Conservation (phyloP, 2,113 vertebrate genomes). For the Seriola quinqueradiata region DNA sequence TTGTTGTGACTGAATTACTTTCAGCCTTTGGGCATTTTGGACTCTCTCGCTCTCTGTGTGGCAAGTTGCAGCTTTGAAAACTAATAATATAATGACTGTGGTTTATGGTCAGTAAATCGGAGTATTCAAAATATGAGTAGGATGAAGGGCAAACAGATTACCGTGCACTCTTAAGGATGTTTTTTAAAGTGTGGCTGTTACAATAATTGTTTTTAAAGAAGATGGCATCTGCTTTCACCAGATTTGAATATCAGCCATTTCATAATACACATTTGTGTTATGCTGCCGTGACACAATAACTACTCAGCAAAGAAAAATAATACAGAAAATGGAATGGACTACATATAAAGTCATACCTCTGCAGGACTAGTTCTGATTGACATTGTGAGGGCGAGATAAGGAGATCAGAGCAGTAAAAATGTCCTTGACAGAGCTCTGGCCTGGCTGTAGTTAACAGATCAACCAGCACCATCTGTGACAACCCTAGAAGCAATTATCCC, state of each 20-base stretch:
- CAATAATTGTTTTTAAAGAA: neutral
- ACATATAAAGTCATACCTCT: constrained; percentile 25
- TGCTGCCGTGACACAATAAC: neutral
- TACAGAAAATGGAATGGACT: neutral
- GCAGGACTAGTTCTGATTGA: constrained; percentile 56
- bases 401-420: constrained; percentile 71
- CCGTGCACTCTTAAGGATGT: too few relatives aligned
- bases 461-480: constrained; percentile 83
- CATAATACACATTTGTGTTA: constrained; percentile 8
- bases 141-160: too few relatives aligned
- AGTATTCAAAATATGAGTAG: neutral
- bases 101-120: neutral
- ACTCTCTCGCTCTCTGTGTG: neutral
- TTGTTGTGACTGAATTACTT: neutral
- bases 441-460: constrained; percentile 75
- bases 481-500: constrained; percentile 82
- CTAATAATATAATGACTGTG: neutral
- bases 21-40: neutral
- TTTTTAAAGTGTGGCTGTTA: too few relatives aligned
- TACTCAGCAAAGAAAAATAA: constrained; percentile 23
- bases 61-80: neutral
- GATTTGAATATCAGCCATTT: neutral
- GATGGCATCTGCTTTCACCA: constrained; percentile 3
- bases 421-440: constrained; percentile 75
- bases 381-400: constrained; percentile 63